Base-by-base conservation (phyloP, 2,113 vertebrate species). In the Sinocyclocheilus anophthalmus region DNA sequence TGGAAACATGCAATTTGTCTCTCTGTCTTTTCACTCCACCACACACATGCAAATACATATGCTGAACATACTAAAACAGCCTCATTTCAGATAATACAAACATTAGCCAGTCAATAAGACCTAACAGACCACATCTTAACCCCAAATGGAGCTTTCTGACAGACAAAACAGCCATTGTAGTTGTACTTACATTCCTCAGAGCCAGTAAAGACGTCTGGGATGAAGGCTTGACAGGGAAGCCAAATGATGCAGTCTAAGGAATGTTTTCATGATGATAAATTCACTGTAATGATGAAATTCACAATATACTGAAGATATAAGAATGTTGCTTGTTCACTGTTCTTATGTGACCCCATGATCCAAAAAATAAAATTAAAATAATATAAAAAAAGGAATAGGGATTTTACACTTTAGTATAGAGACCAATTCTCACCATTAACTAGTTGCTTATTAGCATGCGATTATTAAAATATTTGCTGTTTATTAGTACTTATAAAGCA, bases 81-180 rank as follows among this genome's bases (percentile, higher is more conserved):
- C 73, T 80, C 59, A 73, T 83, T 50, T 65, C 20, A 72, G 24
- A 84, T 86, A 67, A 65, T 67, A 73, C 65, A 84, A 69, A 86
- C 81, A 69, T 70, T 79, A 63, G 13, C 69, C 65, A 70, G 57
- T 83, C 85, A 81, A 81, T 61, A 87, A 78, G 30, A 75, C 63
- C 59, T 82, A 39, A 37, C 50, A 87, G 88, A 88, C 85, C 85
- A 84, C 81, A 81, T 84, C 81, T 84, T 81, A 81, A 86, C 76
- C 45, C 76, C 72, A 78, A 86, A 84, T 10, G 59, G 24, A 45
- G 37, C 75, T 86, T 61, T 77, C 20, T 70, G 55, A 84, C 67
- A 76, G 81, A 84, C 22, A 61, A 59, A 79, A 63, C 65, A 63
- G 73, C 81, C 50, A 30, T 61, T 86, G 76, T 30, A 45, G 48